Conservation (phyloP, 2,888 invertebrate genomes). For the Mythimna ferrago region DNA sequence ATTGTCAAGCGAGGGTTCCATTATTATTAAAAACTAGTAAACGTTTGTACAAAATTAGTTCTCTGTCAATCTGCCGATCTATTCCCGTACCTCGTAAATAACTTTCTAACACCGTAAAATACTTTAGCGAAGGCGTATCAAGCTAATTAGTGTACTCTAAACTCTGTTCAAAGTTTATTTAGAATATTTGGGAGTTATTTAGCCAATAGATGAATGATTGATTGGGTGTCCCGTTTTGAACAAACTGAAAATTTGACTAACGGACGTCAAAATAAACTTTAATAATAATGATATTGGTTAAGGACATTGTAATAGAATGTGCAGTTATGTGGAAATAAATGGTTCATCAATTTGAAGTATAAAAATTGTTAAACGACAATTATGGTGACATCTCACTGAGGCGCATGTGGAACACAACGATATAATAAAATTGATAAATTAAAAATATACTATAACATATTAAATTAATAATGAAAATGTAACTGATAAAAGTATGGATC, state of each 20-base stretch:
- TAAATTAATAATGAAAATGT: no score
- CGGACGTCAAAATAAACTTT: no score
- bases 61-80: slow-evolving; percentile 77
- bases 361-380: no score
- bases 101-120: slow-evolving; percentile 79
- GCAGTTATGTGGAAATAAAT: neutral
- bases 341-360: neutral
- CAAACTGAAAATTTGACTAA: neutral
- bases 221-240: slow-evolving; percentile 10
- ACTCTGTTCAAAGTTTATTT: slow-evolving; percentile 61
- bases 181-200: slow-evolving; percentile 60
- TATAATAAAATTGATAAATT: no score
- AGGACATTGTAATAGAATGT: no score
- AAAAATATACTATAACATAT: no score
- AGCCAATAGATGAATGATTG: slow-evolving; percentile 44
- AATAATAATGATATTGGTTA: no score
- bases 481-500: no score
- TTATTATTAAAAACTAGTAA: slow-evolving; percentile 81
- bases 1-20: slow-evolving; percentile 67
- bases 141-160: slow-evolving; percentile 76
- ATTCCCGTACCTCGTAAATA: slow-evolving; percentile 83
- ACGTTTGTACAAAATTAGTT: slow-evolving; percentile 83
- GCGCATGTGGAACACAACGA: no score
- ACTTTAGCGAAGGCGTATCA: slow-evolving; percentile 76
- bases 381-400: no score